A percentile compares a stretch with the other conserved stretches of the same genome.
Evolutionary conservation across 2,888 invertebrate genomes (phyloP).

Genomic region (Trachelus tabidus): DNA sequence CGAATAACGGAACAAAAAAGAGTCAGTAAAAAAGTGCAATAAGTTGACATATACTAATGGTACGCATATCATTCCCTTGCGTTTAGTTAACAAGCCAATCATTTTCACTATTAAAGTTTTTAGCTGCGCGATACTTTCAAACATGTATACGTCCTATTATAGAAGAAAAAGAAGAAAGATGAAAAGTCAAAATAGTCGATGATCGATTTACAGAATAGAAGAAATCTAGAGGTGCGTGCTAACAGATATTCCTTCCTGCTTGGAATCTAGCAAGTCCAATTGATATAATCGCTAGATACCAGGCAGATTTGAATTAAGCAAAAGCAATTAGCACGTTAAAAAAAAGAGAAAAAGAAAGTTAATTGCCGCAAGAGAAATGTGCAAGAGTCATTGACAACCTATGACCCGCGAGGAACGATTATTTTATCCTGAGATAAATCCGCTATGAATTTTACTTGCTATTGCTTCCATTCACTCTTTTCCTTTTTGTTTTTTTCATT

Average conservation of each 20-base stretch:
- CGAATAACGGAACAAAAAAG: constrained; percentile 24
- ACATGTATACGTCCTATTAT: background rate
- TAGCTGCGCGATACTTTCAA: background rate
- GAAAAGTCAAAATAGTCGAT: background rate
- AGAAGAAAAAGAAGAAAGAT: too few species aligned
- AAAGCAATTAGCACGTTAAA: background rate
- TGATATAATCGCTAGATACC: background rate
- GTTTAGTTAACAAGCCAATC: background rate
- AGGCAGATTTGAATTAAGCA: background rate
- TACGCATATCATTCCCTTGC: background rate
- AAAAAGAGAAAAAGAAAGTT: background rate
- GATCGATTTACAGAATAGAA: background rate
- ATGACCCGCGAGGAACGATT: background rate
- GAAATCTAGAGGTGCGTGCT: background rate
- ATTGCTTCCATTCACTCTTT: background rate
- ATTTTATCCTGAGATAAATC: background rate
- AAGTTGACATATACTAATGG: background rate
- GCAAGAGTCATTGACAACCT: background rate
- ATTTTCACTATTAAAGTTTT: background rate
- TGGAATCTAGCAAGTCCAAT: background rate
- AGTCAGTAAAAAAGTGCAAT: constrained; percentile 26
- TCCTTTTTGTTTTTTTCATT: background rate
- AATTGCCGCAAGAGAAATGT: background rate
- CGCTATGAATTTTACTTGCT: background rate
- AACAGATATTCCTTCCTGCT: background rate